A percentile compares a stretch with the other conserved stretches of the same genome.
Conservation (phyloP, 92 coral and sea anemone species). For the Hydrozoanthus gracilis region DNA sequence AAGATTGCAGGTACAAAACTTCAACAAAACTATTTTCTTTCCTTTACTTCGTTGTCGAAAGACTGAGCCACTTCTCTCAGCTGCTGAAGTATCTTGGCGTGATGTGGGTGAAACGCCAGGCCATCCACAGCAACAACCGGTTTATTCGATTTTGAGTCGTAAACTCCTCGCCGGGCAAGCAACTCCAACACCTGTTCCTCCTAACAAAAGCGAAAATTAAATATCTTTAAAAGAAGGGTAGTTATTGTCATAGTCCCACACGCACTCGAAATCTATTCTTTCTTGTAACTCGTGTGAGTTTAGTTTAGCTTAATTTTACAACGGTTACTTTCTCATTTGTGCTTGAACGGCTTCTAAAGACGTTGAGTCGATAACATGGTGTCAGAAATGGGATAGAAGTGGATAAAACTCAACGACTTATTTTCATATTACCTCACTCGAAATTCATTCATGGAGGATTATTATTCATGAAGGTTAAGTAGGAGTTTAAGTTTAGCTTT, state of each 20-base stretch:
- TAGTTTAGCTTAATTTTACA: too few relatives aligned
- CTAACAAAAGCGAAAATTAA: conserved; percentile 36
- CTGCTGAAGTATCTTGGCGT: conserved; percentile 63
- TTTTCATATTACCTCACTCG: too few relatives aligned
- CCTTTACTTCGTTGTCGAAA: conserved; percentile 6
- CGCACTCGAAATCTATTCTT: background rate
- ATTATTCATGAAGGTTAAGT: too few relatives aligned
- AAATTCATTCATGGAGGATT: too few relatives aligned
- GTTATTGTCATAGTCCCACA: background rate
- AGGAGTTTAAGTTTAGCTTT: too few relatives aligned
- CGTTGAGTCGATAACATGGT: too few relatives aligned
- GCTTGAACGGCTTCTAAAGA: too few relatives aligned
- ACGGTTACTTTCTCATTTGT: too few relatives aligned
- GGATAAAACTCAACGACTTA: too few relatives aligned
- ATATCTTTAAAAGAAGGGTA: background rate
- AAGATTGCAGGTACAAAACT: too few relatives aligned
- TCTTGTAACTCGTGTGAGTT: background rate
- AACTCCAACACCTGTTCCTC: conserved; percentile 69
- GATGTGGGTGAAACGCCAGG: conserved; percentile 76
- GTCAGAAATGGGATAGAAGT: too few relatives aligned
- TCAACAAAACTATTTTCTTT: background rate
- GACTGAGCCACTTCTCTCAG: conserved; percentile 45
- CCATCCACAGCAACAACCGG: conserved; percentile 82
- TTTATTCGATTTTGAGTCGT: conserved; percentile 70
- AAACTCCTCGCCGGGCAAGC: conserved; percentile 70